A percentile compares a stretch with the other conserved stretches of the same genome.
These are phyloP conservation scores for Thaumetopoea pityocampa DNA, from an alignment of 1,140 invertebrate species.

Conservation along the genomic window DNA sequence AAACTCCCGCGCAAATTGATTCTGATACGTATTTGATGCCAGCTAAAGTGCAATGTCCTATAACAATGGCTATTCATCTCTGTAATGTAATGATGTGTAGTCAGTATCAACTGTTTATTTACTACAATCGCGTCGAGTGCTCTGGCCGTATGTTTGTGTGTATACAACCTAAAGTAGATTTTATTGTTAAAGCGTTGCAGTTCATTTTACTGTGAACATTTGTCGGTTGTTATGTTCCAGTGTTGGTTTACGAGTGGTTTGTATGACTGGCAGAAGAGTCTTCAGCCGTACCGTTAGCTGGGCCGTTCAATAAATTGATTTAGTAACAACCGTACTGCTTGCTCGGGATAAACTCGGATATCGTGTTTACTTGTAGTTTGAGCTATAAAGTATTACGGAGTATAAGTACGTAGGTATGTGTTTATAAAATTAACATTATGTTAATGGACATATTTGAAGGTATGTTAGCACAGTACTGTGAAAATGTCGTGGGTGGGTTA, in stretches of 20 bases:
- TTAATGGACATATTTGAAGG: conserved; percentile 13
- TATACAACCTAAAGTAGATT: conserved; percentile 23
- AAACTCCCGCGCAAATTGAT: conserved; percentile 28
- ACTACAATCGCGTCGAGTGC: conserved; percentile 32
- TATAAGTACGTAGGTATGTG: conserved; percentile 2
- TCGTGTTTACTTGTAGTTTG: conserved; percentile 13
- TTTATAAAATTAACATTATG: conserved; percentile 11
- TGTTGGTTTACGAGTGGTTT: conserved; percentile 13
- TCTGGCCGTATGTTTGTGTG: conserved; percentile 26
- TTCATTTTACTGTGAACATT: conserved; percentile 24
- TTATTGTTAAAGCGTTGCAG: conserved; percentile 16
- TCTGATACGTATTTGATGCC: conserved; percentile 31
- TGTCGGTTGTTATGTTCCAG: conserved; percentile 8
- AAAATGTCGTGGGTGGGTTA: background rate
- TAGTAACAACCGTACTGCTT: conserved; percentile 35
- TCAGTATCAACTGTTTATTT: conserved; percentile 72
- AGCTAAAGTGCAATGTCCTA: conserved; percentile 39
- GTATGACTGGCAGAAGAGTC: conserved; percentile 54
- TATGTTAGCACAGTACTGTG: conserved; percentile 9
- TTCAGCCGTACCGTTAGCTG: conserved; percentile 58
- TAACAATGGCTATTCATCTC: conserved; percentile 40
- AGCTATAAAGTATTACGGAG: conserved; percentile 3
- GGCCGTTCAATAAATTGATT: conserved; percentile 65
- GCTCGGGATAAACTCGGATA: conserved; percentile 22
- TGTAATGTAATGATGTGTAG: conserved; percentile 64